phyloP scores from a whole-genome alignment of 2,797 vertebrate genomes.

The Myripristis murdjan region DNA sequence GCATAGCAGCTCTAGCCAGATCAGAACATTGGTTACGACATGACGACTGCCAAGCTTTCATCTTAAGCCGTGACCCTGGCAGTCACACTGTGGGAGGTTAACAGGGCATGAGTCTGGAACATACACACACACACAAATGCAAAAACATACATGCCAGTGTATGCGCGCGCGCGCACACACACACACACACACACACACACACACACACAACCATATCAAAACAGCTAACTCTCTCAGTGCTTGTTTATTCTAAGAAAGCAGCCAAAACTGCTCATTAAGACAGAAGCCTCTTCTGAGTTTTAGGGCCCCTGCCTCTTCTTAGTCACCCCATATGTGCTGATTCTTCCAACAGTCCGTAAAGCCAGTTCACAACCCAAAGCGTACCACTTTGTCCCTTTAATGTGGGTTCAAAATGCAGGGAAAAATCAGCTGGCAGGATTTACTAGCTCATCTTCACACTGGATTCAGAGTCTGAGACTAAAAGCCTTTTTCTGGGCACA shows the following conservation, averaged over 20 bases:
- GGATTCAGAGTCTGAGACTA: constrained; percentile 56
- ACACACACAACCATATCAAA: constrained; percentile 20
- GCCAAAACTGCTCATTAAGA: background rate
- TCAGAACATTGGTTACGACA: constrained; percentile 46
- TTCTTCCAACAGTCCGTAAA: constrained; percentile 1
- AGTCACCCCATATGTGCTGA: too few species aligned
- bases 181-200: constrained; percentile 34
- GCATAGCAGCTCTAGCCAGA: constrained; percentile 17
- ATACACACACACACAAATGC: constrained; percentile 37
- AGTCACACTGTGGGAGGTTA: constrained; percentile 45
- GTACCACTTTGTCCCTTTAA: constrained; percentile 10
- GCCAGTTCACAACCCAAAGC: constrained; percentile 17
- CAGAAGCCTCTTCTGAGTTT: background rate
- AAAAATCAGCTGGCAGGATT: constrained; percentile 67
- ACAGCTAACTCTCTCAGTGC: constrained; percentile 17
- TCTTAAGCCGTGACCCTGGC: constrained; percentile 46
- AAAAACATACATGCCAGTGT: constrained; percentile 1
- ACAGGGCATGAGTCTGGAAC: constrained; percentile 36
- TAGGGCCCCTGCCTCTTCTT: background rate
- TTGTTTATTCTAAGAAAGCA: constrained; percentile 22
- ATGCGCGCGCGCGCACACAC: constrained; percentile 36
- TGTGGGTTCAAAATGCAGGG: constrained; percentile 12
- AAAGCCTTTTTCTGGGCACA: constrained; percentile 67
- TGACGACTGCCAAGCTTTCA: constrained; percentile 64
- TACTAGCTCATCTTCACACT: constrained; percentile 62